phyloP scores from a whole-genome alignment of 2,113 vertebrate species.

The Larimichthys polyactis region DNA sequence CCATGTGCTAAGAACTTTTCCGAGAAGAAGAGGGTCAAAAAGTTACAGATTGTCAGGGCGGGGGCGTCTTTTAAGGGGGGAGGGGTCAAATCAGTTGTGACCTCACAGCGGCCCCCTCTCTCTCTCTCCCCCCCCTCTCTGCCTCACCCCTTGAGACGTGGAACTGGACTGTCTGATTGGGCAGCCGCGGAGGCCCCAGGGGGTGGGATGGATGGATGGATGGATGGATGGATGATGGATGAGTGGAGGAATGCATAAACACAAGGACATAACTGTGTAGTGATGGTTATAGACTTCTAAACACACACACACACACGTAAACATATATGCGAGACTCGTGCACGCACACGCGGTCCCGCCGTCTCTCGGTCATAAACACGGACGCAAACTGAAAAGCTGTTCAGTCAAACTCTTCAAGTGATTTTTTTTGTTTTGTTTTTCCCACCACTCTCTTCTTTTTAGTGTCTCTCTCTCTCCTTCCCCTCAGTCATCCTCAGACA shows the following conservation, averaged over 20 bases:
- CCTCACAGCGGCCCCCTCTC: constrained; percentile 38
- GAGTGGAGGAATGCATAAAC: constrained; percentile 45
- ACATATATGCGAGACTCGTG: constrained; percentile 46
- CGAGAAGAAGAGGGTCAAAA: constrained; percentile 16
- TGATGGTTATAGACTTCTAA: constrained; percentile 58
- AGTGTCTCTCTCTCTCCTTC: constrained; percentile 10
- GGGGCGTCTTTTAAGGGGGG: constrained; percentile 51
- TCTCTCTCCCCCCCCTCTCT: constrained; percentile 13
- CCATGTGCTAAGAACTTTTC: constrained; percentile 93
- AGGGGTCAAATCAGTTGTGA: constrained; percentile 43
- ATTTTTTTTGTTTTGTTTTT: background rate
- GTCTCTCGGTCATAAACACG: constrained; percentile 29
- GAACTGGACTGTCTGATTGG: constrained; percentile 70
- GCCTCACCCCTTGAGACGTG: constrained; percentile 58
- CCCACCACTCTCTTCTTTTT: constrained; percentile 6
- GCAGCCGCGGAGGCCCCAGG: constrained; percentile 55
- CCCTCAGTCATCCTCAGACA: constrained; percentile 34
- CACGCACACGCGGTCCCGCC: constrained; percentile 40
- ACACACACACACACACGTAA: constrained; percentile 30
- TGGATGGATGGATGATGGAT: constrained; percentile 44
- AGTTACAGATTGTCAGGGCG: constrained; percentile 49
- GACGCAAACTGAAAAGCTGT: constrained; percentile 52
- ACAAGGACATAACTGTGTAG: constrained; percentile 53
- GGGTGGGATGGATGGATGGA: constrained; percentile 53
- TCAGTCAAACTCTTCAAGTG: constrained; percentile 29